These are phyloP conservation scores for Pseudorasbora parva DNA, from an alignment of 2,113 vertebrate species.

Conservation along the genomic window DNA sequence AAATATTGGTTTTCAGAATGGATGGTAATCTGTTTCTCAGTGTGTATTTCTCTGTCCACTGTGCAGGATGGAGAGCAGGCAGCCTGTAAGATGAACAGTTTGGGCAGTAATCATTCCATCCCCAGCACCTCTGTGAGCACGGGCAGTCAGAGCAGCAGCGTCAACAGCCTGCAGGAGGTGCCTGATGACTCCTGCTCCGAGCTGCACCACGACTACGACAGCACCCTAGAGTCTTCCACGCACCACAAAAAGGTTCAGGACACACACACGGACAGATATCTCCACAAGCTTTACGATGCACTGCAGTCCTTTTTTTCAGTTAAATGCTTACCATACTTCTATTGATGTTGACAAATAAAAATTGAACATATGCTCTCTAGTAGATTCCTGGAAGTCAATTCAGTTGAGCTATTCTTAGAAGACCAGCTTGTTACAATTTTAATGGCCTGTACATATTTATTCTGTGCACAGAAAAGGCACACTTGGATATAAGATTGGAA, in stretches of 20 bases:
- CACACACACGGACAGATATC: neutral
- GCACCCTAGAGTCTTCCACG: conserved; percentile 83
- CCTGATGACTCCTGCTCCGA: conserved; percentile 92
- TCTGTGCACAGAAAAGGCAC: neutral
- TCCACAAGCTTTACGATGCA: neutral
- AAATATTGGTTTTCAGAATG: neutral
- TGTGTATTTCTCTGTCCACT: neutral
- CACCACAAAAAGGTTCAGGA: conserved; percentile 88
- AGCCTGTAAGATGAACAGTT: conserved; percentile 92
- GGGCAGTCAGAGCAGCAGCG: conserved; percentile 95
- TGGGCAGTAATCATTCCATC: conserved; percentile 97
- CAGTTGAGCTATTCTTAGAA: neutral
- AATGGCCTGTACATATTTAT: neutral
- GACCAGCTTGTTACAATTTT: neutral
- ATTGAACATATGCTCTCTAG: neutral
- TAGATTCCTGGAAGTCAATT: neutral
- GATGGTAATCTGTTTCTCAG: neutral
- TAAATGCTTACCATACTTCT: neutral
- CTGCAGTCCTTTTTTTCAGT: neutral
- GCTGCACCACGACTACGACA: conserved; percentile 84
- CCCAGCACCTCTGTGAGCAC: conserved; percentile 96
- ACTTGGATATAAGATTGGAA: neutral
- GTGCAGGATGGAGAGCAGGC: conserved; percentile 91
- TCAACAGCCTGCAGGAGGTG: conserved; percentile 97
- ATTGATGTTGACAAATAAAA: neutral